Base-by-base conservation (phyloP, 2,797 vertebrate genomes). In the Falco biarmicus region DNA sequence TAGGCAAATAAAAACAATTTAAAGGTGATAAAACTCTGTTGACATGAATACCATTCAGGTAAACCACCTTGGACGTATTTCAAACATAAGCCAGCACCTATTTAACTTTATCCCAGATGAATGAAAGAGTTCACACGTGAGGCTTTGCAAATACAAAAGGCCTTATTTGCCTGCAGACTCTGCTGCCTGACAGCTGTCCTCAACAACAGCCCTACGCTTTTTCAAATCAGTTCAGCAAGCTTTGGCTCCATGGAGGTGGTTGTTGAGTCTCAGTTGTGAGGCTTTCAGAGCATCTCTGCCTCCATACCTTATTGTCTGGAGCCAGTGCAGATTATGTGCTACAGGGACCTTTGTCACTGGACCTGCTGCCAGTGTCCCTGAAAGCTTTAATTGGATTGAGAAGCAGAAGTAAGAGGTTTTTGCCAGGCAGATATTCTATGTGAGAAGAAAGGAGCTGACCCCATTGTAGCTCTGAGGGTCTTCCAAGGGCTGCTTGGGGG, bases 1-100 rank as follows among this genome's bases (percentile, higher is more conserved):
- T 59, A 93, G 64, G 43, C 66, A 95, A 92, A 90, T 87, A 86
- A 84, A 93, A 95, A 13, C 81, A 89, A 89, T 94, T 93, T 93
- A 74, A 89, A 93, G 37, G 53, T 29, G 89, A 70, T 93, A 95
- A 96, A 93, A 90, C 64, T 70, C 56, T 89, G 87, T 80, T 95
- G 92, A 93, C 78, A 68, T 74, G 63, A 85, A 91, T 79, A 74
- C 56, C 66, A 32, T 74, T 92, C 64, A 71, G 84, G 77, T 87
- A 94, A 96, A 96, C 89, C 90, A 87, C 86, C 51, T 77, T 83
- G 88, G 81, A 87, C 26, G 6, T 87, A 70, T 91, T 95, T 89
- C 82, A 93, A 94, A 85, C 51, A 53, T 64, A 89, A 91, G 37
- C 56, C 56, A 94, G 64, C 51, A 74, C 18, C 22, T 87, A 82